phyloP scores from a whole-genome alignment of 64 coral and sea anemone species.

The Actinia equina region DNA sequence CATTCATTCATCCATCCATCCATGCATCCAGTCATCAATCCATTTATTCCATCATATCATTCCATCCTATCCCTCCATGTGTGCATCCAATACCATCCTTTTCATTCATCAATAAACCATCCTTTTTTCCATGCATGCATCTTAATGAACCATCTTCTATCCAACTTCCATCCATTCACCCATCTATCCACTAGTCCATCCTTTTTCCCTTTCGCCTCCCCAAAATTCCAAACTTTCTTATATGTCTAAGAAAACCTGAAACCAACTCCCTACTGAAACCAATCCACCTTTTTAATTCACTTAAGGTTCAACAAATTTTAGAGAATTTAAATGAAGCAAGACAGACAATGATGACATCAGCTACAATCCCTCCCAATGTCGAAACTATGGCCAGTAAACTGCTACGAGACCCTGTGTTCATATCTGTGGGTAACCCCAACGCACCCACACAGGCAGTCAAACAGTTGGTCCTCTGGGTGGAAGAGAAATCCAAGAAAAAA shows the following conservation, averaged over 20 bases:
- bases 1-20: no score
- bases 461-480: slow-evolving; percentile 89
- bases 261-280: not conserved
- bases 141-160: no score
- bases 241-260: not conserved
- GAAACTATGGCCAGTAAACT: slow-evolving; percentile 72
- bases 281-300: not conserved
- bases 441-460: slow-evolving; percentile 83
- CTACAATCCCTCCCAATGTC: slow-evolving; percentile 78
- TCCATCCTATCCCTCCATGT: no score
- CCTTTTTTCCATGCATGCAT: no score
- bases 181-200: not conserved
- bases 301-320: slow-evolving; percentile 75
- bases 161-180: no score
- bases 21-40: no score
- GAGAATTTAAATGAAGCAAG: slow-evolving; percentile 56
- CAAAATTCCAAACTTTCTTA: not conserved
- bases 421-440: slow-evolving; percentile 80
- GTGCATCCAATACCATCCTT: no score
- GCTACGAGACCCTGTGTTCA: slow-evolving; percentile 58
- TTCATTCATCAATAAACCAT: no score
- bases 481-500: slow-evolving; percentile 98
- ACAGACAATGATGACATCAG: slow-evolving; percentile 85
- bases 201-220: not conserved
- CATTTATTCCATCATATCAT: not conserved